Conservation (phyloP, 2,797 vertebrate species). For the Cebuella pygmaea region DNA sequence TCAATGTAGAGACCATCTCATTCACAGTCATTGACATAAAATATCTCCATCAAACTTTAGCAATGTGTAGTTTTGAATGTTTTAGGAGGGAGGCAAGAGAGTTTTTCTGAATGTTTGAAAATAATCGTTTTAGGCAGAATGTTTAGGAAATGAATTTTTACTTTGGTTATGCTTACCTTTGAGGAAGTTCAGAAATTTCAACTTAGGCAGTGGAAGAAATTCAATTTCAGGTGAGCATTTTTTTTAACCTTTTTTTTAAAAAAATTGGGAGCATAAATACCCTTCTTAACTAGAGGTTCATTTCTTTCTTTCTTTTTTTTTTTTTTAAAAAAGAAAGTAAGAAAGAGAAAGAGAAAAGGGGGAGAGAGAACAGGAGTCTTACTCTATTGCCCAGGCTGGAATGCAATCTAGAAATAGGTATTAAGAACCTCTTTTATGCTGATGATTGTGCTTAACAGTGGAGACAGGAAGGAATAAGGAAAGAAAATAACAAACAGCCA, state of each 20-base stretch:
- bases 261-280: background rate
- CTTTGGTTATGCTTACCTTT: background rate
- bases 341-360: too few relatives aligned
- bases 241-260: conserved; percentile 2
- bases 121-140: background rate
- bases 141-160: conserved; percentile 12
- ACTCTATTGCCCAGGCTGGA: too few relatives aligned
- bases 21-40: background rate
- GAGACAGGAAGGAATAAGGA: too few relatives aligned
- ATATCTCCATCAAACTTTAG: background rate
- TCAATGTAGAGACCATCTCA: background rate
- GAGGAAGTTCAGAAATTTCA: conserved; percentile 20
- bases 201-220: conserved; percentile 4
- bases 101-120: conserved; percentile 44
- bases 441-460: too few relatives aligned
- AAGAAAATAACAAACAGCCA: too few relatives aligned
- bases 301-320: too few relatives aligned
- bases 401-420: too few relatives aligned
- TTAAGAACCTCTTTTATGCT: too few relatives aligned
- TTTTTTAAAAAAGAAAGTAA: too few relatives aligned
- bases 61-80: background rate
- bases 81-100: background rate
- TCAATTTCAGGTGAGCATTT: conserved; percentile 13
- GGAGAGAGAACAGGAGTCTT: too few relatives aligned
- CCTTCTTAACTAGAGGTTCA: background rate